Conservation (phyloP, 92 coral and sea anemone genomes). For the Montipora capitata region DNA sequence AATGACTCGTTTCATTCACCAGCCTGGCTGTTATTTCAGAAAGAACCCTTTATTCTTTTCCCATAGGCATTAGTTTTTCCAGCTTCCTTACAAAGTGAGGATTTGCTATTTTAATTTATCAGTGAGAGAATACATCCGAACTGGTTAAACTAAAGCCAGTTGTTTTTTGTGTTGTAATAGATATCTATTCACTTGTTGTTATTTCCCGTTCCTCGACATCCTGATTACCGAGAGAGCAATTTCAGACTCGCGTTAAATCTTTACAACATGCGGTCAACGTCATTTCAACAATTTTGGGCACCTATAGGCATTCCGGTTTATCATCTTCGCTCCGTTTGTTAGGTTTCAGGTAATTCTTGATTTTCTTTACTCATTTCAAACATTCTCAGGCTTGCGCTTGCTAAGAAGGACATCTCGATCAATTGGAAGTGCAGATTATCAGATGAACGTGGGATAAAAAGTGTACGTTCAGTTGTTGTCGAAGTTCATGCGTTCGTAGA, state of each 20-base stretch:
- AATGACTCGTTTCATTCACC: background rate
- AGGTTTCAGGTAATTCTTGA: background rate
- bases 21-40: no score
- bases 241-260: background rate
- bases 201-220: background rate
- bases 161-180: background rate
- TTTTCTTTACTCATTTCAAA: background rate
- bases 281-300: slow-evolving; percentile 22
- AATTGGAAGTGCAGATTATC: background rate
- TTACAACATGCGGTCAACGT: slow-evolving; percentile 9
- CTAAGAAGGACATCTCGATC: background rate
- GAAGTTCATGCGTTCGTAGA: background rate
- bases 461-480: background rate
- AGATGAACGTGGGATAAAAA: background rate
- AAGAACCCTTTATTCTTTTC: no score
- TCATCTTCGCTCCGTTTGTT: background rate
- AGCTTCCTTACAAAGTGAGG: no score
- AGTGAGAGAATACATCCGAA: background rate
- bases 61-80: no score
- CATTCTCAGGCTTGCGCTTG: background rate
- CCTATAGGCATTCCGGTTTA: background rate
- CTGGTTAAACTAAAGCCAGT: background rate
- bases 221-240: background rate
- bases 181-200: background rate
- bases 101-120: background rate